Evolutionary conservation across 2,113 vertebrate genomes (phyloP).

Genomic region (Micromys minutus): DNA sequence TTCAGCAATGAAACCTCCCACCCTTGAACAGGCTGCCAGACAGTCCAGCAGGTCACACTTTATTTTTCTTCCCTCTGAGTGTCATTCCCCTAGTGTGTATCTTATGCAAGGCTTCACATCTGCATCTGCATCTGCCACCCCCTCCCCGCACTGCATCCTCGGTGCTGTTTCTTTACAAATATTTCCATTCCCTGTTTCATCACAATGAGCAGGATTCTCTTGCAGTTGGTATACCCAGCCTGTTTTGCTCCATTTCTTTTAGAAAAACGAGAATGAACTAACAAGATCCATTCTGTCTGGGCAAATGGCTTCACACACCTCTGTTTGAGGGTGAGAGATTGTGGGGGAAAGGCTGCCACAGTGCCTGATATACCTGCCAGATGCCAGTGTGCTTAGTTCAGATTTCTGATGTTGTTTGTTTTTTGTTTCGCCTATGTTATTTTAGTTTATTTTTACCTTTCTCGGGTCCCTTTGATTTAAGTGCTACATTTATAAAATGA

Average conservation of each 20-base stretch:
- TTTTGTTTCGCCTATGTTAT: not conserved
- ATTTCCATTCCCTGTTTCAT: conserved; percentile 48
- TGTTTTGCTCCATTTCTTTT: conserved; percentile 57
- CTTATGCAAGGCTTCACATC: conserved; percentile 64
- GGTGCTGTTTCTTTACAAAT: not conserved
- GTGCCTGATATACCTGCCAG: too few species aligned
- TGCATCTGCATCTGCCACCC: not conserved
- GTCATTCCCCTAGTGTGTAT: conserved; percentile 66
- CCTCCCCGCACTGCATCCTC: conserved; percentile 4
- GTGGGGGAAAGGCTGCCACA: not conserved
- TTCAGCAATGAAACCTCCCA: conserved; percentile 60
- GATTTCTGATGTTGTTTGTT: too few species aligned
- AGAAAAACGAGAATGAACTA: not conserved
- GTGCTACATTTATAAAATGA: not conserved
- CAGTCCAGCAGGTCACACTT: conserved; percentile 62
- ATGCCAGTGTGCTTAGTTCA: not conserved
- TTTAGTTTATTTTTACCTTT: too few species aligned
- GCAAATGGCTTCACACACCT: not conserved
- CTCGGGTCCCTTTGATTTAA: not conserved
- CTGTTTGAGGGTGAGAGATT: not conserved
- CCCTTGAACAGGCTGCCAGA: conserved; percentile 17
- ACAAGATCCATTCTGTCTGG: not conserved
- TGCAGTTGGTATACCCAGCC: conserved; percentile 18
- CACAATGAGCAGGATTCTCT: conserved; percentile 53
- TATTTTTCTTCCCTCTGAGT: conserved; percentile 69